phyloP scores from a whole-genome alignment of 2,797 vertebrate genomes.

The Muscicapa striata region DNA sequence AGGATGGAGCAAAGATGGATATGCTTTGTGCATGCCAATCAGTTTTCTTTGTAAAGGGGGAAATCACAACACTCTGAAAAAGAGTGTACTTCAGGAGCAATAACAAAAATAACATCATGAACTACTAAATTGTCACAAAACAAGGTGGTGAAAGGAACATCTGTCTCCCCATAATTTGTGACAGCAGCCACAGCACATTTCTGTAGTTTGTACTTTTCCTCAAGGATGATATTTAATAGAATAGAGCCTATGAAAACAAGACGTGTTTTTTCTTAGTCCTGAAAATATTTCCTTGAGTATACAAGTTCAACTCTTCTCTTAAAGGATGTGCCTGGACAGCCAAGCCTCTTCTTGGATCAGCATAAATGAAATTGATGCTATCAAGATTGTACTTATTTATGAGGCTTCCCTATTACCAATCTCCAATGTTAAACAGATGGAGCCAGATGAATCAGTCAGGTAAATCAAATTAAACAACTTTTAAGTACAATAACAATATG shows the following conservation, averaged over 20 bases:
- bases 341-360: not conserved
- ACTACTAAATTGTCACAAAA: not conserved
- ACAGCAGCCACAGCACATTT: not conserved
- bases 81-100: not conserved
- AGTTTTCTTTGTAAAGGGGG: not conserved
- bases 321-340: not conserved
- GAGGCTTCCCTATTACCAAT: not conserved
- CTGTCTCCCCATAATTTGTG: not conserved
- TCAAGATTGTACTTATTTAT: not conserved
- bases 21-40: not conserved
- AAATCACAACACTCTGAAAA: not conserved
- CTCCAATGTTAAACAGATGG: not conserved
- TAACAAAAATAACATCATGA: not conserved
- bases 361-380: not conserved
- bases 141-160: not conserved
- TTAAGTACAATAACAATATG: not conserved
- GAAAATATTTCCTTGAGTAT: not conserved
- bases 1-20: not conserved
- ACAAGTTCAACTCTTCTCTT: not conserved
- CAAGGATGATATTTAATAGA: not conserved
- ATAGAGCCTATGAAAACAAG: not conserved
- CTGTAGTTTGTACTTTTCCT: not conserved
- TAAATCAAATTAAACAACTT: not conserved
- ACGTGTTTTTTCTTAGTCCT: not conserved
- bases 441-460: not conserved